These are phyloP conservation scores for Piscicola geometra DNA, from an alignment of 2,888 invertebrate genomes.

Conservation along the genomic window DNA sequence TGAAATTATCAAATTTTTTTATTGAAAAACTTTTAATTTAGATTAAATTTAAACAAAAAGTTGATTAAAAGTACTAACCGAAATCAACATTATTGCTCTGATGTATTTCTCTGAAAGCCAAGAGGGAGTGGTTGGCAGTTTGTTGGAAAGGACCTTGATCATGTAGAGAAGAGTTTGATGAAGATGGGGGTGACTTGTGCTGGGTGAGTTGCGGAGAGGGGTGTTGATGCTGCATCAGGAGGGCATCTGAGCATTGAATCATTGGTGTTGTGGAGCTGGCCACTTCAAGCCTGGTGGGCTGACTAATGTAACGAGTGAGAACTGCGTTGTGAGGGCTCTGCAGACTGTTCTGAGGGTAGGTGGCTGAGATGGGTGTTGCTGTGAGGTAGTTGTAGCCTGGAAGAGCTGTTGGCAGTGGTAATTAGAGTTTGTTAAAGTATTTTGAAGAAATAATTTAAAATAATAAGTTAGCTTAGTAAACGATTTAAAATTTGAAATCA, in stretches of 20 bases:
- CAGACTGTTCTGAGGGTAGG: slow-evolving; percentile 23
- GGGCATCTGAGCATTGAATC: background rate
- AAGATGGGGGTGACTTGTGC: background rate
- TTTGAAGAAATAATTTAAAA: background rate
- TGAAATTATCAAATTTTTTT: too few relatives aligned
- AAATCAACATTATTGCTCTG: background rate
- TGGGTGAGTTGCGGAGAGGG: background rate
- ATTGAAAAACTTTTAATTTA: too few relatives aligned
- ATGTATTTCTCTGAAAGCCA: slow-evolving; percentile 5
- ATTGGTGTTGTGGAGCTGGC: background rate
- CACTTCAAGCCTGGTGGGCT: slow-evolving; percentile 28
- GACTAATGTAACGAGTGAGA: slow-evolving; percentile 3
- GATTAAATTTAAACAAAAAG: too few relatives aligned
- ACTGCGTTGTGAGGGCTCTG: background rate
- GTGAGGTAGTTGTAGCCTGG: slow-evolving; percentile 39
- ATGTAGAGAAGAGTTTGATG: background rate
- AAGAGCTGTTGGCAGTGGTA: slow-evolving; percentile 19
- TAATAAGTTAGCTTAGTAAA: background rate
- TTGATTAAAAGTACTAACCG: too few relatives aligned
- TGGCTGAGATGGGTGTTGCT: slow-evolving; percentile 31
- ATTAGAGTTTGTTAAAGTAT: too few relatives aligned
- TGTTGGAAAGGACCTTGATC: background rate
- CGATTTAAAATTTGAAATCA: background rate
- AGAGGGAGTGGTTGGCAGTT: slow-evolving; percentile 8
- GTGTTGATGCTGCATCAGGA: background rate